Evolutionary conservation across 2,797 vertebrate species (phyloP).

Genomic region (Rhynchotus rufescens): DNA sequence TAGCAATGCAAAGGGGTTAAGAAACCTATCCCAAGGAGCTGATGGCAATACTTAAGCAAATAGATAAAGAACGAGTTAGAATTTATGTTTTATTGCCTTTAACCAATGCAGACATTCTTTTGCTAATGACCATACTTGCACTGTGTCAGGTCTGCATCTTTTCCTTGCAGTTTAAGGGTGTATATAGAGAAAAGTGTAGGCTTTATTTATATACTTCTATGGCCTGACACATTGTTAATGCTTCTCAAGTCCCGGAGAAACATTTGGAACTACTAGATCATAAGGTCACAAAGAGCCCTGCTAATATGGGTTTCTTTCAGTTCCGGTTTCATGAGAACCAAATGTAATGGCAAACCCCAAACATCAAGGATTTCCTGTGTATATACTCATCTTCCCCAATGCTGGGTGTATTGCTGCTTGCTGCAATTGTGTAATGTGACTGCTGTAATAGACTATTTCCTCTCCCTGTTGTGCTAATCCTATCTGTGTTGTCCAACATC

Average conservation of each 20-base stretch:
- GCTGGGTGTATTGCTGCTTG: background rate
- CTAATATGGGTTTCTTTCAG: background rate
- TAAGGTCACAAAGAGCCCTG: background rate
- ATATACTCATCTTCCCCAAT: background rate
- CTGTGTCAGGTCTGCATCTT: background rate
- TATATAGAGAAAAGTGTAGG: background rate
- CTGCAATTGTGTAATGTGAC: background rate
- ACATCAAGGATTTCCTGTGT: background rate
- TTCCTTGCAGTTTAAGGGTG: background rate
- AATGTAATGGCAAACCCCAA: background rate
- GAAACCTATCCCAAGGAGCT: background rate
- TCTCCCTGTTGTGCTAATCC: background rate
- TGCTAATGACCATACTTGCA: background rate
- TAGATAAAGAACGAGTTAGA: background rate
- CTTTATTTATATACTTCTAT: background rate
- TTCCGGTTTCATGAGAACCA: background rate
- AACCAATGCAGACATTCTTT: background rate
- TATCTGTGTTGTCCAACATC: background rate
- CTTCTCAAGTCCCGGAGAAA: background rate
- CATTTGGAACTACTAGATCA: background rate
- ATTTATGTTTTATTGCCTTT: background rate
- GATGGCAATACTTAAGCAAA: background rate
- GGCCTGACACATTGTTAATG: fast-evolving
- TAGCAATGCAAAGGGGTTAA: background rate
- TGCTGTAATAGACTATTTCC: background rate